These are phyloP conservation scores for Scomberomorus guttatus DNA, from an alignment of 2,797 vertebrate genomes.

Conservation along the genomic window DNA sequence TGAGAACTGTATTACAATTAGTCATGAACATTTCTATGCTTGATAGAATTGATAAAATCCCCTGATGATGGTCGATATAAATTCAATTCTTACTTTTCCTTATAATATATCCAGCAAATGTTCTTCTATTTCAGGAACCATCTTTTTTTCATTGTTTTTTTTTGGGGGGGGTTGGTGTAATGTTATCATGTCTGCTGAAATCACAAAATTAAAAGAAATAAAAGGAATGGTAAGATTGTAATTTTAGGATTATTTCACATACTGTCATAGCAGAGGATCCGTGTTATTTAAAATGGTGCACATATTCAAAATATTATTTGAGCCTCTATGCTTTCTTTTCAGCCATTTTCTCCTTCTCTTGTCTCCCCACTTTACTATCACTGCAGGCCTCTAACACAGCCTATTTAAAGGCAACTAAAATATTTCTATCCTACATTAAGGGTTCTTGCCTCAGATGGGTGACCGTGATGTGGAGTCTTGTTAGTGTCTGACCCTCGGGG, in stretches of 20 bases:
- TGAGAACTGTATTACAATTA: background rate
- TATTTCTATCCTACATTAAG: slow-evolving; percentile 30
- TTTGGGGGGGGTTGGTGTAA: background rate
- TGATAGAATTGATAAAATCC: background rate
- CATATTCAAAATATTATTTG: background rate
- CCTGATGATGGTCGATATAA: background rate
- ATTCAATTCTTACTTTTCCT: background rate
- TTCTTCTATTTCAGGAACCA: background rate
- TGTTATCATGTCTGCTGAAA: too few relatives aligned
- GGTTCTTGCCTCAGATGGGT: slow-evolving; percentile 6
- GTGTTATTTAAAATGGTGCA: slow-evolving; percentile 12
- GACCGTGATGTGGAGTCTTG: slow-evolving; percentile 46
- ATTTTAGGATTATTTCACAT: too few relatives aligned
- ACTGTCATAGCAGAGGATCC: background rate
- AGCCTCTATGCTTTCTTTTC: background rate
- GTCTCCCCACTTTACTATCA: background rate
- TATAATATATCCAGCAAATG: background rate
- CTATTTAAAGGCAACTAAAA: slow-evolving; percentile 39
- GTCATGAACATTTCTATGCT: background rate
- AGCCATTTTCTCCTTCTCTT: background rate
- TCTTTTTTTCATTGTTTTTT: background rate
- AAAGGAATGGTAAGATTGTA: background rate
- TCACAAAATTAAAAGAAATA: background rate
- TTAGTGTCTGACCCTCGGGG: slow-evolving; percentile 54
- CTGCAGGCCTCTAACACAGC: slow-evolving; percentile 13